phyloP scores from a whole-genome alignment of 2,888 invertebrate species.

The Acanthoscelides obtectus region DNA sequence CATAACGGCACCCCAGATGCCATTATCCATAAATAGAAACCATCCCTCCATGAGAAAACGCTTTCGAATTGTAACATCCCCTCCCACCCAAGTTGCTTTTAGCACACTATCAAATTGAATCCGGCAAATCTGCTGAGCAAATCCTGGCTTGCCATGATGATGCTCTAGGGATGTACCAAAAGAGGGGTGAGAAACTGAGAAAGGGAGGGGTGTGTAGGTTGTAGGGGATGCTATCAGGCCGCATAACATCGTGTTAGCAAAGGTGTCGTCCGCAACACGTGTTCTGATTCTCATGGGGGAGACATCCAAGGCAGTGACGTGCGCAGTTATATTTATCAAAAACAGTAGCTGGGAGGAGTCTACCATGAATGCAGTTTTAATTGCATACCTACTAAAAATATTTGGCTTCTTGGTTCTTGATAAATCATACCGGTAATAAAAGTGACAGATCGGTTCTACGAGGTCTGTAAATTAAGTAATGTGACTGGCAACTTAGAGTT shows the following conservation, averaged over 20 bases:
- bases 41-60: neutral
- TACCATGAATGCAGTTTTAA: no score
- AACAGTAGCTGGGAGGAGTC: no score
- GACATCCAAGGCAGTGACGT: neutral
- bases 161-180: neutral
- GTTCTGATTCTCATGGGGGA: neutral
- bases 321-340: neutral
- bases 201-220: neutral
- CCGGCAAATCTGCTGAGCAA: neutral
- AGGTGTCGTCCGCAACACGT: neutral
- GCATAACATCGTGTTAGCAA: neutral
- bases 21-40: neutral
- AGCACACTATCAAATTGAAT: neutral
- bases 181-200: no score
- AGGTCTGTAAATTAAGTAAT: no score
- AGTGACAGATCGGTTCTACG: no score
- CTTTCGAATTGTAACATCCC: neutral
- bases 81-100: neutral
- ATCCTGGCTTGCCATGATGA: neutral
- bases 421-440: no score
- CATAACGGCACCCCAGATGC: neutral
- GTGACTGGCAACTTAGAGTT: no score
- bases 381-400: no score
- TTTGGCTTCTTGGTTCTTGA: no score
- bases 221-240: neutral